Evolutionary conservation across 2,797 vertebrate genomes (phyloP).

Genomic region (Gymnodraco acuticeps): DNA sequence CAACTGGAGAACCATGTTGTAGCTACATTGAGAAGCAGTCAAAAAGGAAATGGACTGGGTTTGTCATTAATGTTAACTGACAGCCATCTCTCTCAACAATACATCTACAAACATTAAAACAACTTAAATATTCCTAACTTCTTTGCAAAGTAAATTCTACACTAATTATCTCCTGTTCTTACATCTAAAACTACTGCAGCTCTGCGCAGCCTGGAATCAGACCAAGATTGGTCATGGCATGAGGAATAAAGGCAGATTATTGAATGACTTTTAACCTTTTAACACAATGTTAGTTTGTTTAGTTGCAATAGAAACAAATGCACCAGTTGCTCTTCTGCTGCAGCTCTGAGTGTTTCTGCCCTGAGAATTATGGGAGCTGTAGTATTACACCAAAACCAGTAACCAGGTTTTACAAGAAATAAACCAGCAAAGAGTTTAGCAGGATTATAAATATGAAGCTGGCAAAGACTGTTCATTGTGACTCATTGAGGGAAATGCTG

Average conservation of each 20-base stretch:
- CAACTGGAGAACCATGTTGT: neutral
- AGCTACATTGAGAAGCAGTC: conserved; percentile 5
- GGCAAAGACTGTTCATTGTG: conserved; percentile 18
- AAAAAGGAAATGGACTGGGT: conserved; percentile 6
- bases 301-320: neutral
- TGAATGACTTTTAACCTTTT: neutral
- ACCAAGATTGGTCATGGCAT: neutral
- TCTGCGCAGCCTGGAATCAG: conserved; percentile 7
- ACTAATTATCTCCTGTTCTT: neutral
- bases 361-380: neutral
- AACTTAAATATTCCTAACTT: neutral
- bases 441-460: neutral
- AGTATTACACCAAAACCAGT: neutral
- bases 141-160: neutral
- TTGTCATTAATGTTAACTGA: neutral
- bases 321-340: neutral
- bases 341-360: neutral
- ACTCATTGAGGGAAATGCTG: conserved; percentile 22
- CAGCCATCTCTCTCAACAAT: neutral
- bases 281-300: neutral
- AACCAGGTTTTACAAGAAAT: neutral
- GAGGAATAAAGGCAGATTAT: neutral
- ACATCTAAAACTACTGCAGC: neutral
- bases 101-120: too few species aligned
- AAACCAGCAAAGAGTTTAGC: neutral